phyloP scores from a whole-genome alignment of 2,888 invertebrate genomes.

The Suillia variegata region DNA sequence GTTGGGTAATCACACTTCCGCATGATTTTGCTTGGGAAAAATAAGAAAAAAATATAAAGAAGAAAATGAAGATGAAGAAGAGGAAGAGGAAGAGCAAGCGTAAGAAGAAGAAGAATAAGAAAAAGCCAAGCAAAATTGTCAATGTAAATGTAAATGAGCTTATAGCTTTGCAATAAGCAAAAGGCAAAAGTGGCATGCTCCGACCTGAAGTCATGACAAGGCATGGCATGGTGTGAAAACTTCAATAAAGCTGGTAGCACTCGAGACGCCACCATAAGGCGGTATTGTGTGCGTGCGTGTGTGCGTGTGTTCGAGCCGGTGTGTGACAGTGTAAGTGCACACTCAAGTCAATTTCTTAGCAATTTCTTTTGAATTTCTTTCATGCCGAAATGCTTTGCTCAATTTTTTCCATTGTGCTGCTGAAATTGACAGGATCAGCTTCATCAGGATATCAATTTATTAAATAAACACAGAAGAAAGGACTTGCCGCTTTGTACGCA shows the following conservation, averaged over 20 bases:
- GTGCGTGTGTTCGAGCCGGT: no score
- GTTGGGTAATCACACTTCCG: no score
- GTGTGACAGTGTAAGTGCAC: background rate
- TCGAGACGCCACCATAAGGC: background rate
- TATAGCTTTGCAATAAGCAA: no score
- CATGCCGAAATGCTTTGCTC: no score
- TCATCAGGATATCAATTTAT: slow-evolving; percentile 3
- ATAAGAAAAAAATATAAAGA: no score
- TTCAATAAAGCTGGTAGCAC: background rate
- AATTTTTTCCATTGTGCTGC: background rate
- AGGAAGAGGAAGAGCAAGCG: no score
- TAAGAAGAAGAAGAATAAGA: no score
- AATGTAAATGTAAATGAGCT: slow-evolving; percentile 1
- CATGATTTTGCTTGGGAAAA: no score
- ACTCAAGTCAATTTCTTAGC: background rate
- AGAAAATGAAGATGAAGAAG: no score
- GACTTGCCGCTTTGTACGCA: background rate
- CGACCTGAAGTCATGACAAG: no score
- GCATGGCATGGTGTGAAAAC: background rate
- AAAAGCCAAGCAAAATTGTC: background rate
- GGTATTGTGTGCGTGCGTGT: no score
- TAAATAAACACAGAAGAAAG: slow-evolving; percentile 6
- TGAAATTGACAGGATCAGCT: background rate
- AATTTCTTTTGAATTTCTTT: background rate
- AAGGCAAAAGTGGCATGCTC: no score